Evolutionary conservation across 2,113 vertebrate genomes (phyloP).

Genomic region (Petaurus breviceps): DNA sequence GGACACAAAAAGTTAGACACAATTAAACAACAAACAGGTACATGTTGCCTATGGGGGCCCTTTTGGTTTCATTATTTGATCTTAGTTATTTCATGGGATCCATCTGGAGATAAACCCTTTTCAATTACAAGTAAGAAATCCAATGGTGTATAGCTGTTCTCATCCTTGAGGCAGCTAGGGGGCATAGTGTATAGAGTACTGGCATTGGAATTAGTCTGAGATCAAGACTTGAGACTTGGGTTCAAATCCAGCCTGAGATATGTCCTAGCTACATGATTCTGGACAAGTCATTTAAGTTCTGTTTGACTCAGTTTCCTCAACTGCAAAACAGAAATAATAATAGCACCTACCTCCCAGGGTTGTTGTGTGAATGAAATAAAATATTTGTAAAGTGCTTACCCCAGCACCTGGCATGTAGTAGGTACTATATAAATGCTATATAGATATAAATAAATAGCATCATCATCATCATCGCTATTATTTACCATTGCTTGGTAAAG

Average conservation of each 20-base stretch:
- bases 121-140: not conserved
- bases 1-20: not conserved
- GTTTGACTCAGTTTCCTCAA: not conserved
- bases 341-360: not conserved
- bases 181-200: not conserved
- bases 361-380: not conserved
- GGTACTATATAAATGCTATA: not conserved
- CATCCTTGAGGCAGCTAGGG: not conserved
- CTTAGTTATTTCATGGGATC: too few relatives aligned
- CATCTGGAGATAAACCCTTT: not conserved
- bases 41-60: not conserved
- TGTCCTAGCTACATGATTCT: not conserved
- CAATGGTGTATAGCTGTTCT: not conserved
- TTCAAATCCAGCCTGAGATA: not conserved
- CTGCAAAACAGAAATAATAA: not conserved
- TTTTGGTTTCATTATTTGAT: not conserved
- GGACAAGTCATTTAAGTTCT: not conserved
- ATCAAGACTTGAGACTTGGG: not conserved
- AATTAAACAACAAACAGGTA: not conserved
- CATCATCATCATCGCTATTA: not conserved
- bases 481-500: not conserved
- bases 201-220: not conserved
- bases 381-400: not conserved
- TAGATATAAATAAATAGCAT: not conserved
- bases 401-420: not conserved